These are phyloP conservation scores for Adelognathus sp. DNA, from an alignment of 2,888 invertebrate species.

Conservation along the genomic window DNA sequence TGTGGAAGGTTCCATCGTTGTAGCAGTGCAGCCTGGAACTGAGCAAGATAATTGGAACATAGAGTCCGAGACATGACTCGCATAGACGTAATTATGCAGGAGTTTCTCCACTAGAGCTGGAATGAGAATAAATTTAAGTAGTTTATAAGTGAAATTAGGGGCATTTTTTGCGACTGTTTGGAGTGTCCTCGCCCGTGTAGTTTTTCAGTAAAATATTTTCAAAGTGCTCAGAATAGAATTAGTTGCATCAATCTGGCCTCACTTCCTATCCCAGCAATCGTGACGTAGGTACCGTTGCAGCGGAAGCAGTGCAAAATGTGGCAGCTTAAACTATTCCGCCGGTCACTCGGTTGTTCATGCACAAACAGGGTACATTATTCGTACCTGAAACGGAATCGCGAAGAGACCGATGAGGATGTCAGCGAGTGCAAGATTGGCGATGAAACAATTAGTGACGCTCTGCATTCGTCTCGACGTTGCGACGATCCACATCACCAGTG, in stretches of 20 bases:
- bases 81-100: background rate
- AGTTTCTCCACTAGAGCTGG: background rate
- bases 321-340: background rate
- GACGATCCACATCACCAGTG: slow-evolving; percentile 93
- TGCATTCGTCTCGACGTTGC: slow-evolving; percentile 90
- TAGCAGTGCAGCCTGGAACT: slow-evolving; percentile 94
- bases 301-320: background rate
- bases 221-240: too few species aligned
- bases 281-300: background rate
- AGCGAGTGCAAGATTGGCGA: slow-evolving; percentile 92
- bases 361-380: background rate
- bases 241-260: background rate
- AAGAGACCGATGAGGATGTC: slow-evolving; percentile 94
- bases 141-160: too few species aligned
- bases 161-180: too few species aligned
- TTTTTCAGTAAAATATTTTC: too few species aligned
- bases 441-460: slow-evolving; percentile 93
- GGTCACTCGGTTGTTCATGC: background rate
- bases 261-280: background rate
- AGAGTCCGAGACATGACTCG: background rate
- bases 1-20: slow-evolving; percentile 93
- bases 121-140: too few species aligned
- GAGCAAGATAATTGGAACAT: slow-evolving; percentile 62
- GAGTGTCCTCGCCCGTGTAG: too few species aligned
- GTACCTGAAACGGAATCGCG: slow-evolving; percentile 90